Base-by-base conservation (phyloP, 2,113 vertebrate genomes). In the Trichechus manatus region DNA sequence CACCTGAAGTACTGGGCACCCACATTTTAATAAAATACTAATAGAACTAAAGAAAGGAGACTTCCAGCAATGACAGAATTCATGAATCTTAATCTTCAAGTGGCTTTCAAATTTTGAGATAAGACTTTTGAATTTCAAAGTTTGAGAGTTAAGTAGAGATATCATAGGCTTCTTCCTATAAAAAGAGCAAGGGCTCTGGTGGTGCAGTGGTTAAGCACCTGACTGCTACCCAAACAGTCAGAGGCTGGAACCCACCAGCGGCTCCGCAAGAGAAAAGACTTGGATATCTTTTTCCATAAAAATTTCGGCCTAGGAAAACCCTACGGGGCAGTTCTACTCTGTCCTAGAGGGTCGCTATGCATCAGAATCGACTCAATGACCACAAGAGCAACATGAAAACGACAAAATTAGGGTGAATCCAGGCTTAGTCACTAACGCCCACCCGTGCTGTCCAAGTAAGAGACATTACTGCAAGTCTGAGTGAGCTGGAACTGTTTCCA, bases 91-190 rank as follows among this genome's bases (percentile, higher is more conserved):
- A 64, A 33, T n/a, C 56, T 39, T 61, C 9, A 81, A 68, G 74
- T 95, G n/a, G 14, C 39, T 74, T 93, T 77, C 9, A 33, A 59
- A 80, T 80, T 78, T 94, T 85, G 66, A 94, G 61, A 59, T n/a
- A 77, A 80, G 20, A 87, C 14, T 77, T 22, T 68, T 89, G 72
- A 79, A 61, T 72, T 79, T 74, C 68, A n/a, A 31, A 84, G 25
- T 33, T 79, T 29, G 6, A 20, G 50, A 74, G 19, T 42, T 75
- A 91, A 42, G 42, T 68, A 64, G 59, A 50, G 22, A 72, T 91
- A 7, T 79, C 44, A 63, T 36, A 44, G 20, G 11, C 61, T 87
- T 39, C 39, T 39, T 39, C 85, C 77, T 20, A 25, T 77, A 63
- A 64, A 56, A 56, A 56, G 9, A 56, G 11, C 53, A 13, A 56